Base-by-base conservation (phyloP, 2,888 invertebrate species). In the Dicycla oo region DNA sequence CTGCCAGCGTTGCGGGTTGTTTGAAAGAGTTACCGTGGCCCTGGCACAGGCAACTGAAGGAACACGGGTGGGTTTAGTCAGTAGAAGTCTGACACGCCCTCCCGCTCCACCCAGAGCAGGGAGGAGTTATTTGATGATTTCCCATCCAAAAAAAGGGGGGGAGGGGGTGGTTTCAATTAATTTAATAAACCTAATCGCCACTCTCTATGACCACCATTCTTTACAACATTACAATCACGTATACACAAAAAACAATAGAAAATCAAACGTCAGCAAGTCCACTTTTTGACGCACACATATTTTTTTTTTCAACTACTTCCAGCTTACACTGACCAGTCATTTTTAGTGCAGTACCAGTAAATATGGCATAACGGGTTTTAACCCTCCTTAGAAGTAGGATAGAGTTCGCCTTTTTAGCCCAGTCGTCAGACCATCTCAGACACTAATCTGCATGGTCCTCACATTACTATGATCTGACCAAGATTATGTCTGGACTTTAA, bases 241-340 rank as follows among this genome's bases (percentile, higher is more conserved):
- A 30, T 18, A 69, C 18, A 20, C 63, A 58, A 57, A 40, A 69
- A 53, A 62, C 54, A 68, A 58, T 60, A 75, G 20, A 34, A 69
- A 54, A 64, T 23, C 58, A 61, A 56, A 63, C 20, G 23, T 64
- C 49, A 62, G 6, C 45, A 40, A 60, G 38, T 54, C 10, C 58
- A 18, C 2, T 38, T 30, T 62, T 56, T 49, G 23, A 56, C 13
- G 20, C 23, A 0, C 26, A 23, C 10, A 20, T 18, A 11, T 23
- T 58, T 60, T 61, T 77, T 74, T 75, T 61, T 43, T 67, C 0
- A 40, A 51, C 60, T 61, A 2, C 4, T 18, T 10, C 40, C 56
- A 62, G n/a, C 0, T 34, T 34, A 3, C 1, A 30, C 68, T 34
- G 54, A 53, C 56, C 54, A 26, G 64, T 78, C 11, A 64, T 69